Conservation (phyloP, 2,797 vertebrate species). For the Malacoraja senta region DNA sequence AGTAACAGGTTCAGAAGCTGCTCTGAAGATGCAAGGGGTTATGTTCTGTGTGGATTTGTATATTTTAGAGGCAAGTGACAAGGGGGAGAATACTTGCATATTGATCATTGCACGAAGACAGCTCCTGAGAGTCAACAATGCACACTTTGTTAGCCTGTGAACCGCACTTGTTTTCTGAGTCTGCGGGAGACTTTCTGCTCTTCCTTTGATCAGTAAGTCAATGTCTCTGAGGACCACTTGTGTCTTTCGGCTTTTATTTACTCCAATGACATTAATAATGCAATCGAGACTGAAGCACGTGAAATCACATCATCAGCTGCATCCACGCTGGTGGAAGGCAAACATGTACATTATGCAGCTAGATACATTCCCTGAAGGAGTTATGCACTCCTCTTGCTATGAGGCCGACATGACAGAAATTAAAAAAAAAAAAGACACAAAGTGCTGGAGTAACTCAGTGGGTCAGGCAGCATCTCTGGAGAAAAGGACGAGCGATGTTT, state of each 20-base stretch:
- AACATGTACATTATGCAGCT: slow-evolving; percentile 13
- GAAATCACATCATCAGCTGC: slow-evolving; percentile 35
- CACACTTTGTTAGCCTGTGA: slow-evolving; percentile 39
- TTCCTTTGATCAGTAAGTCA: slow-evolving; percentile 38
- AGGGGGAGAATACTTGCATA: slow-evolving; percentile 37
- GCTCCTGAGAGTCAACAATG: slow-evolving; percentile 36
- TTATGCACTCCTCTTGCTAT: slow-evolving; percentile 1
- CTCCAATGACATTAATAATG: slow-evolving; percentile 33
- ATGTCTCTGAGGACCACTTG: slow-evolving; percentile 35
- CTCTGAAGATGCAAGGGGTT: slow-evolving; percentile 14
- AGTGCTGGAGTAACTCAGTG: too few species aligned
- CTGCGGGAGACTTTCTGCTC: slow-evolving; percentile 36
- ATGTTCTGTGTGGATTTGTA: slow-evolving; percentile 24
- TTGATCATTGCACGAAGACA: slow-evolving; percentile 35
- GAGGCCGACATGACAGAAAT: neutral
- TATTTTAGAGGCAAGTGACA: slow-evolving; percentile 35
- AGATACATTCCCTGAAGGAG: slow-evolving; percentile 8
- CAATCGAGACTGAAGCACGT: slow-evolving; percentile 33
- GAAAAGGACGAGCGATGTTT: too few species aligned
- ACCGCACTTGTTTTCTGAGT: slow-evolving; percentile 37
- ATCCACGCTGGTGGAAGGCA: slow-evolving; percentile 9
- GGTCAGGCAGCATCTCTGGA: too few species aligned
- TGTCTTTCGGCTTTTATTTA: slow-evolving; percentile 29
- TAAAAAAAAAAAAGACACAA: too few species aligned
- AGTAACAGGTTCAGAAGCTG: slow-evolving; percentile 1